These are phyloP conservation scores for Bedellia somnulentella DNA, from an alignment of 2,888 invertebrate genomes.

Conservation along the genomic window DNA sequence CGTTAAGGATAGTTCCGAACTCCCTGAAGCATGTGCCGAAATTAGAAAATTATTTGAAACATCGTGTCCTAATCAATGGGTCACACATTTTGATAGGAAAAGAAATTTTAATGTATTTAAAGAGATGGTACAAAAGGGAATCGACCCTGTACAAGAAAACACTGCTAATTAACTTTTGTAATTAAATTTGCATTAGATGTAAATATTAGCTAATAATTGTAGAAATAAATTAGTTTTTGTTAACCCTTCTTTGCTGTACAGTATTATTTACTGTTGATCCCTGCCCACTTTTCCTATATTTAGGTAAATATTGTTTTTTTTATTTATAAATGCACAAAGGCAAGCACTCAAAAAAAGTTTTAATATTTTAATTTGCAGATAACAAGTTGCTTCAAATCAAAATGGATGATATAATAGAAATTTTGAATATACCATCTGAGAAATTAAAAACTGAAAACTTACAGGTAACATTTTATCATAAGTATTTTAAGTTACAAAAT, in stretches of 20 bases:
- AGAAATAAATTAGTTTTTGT: conserved; percentile 40
- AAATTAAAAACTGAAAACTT: conserved; percentile 18
- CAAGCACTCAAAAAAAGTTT: too few species aligned
- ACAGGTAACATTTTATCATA: conserved; percentile 35
- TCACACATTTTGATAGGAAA: conserved; percentile 92
- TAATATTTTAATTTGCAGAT: too few species aligned
- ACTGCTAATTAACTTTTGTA: conserved; percentile 18
- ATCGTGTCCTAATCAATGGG: conserved; percentile 84
- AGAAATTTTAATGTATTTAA: conserved; percentile 86
- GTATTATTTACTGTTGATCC: too few species aligned
- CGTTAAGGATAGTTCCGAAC: conserved; percentile 59
- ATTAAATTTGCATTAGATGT: conserved; percentile 18
- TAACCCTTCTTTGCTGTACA: too few species aligned
- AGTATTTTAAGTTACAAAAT: too few species aligned
- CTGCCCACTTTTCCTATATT: too few species aligned
- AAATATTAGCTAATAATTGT: conserved; percentile 37
- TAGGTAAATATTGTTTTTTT: too few species aligned
- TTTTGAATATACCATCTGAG: conserved; percentile 17
- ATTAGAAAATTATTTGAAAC: conserved; percentile 74
- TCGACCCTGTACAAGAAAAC: conserved; percentile 70
- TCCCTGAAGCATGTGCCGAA: conserved; percentile 64
- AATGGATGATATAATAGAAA: conserved; percentile 18
- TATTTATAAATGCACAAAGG: too few species aligned
- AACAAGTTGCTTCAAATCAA: conserved; percentile 6
- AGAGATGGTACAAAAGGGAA: conserved; percentile 81